These are phyloP conservation scores for Pangasianodon gigas DNA, from an alignment of 2,113 vertebrate genomes.

Conservation along the genomic window DNA sequence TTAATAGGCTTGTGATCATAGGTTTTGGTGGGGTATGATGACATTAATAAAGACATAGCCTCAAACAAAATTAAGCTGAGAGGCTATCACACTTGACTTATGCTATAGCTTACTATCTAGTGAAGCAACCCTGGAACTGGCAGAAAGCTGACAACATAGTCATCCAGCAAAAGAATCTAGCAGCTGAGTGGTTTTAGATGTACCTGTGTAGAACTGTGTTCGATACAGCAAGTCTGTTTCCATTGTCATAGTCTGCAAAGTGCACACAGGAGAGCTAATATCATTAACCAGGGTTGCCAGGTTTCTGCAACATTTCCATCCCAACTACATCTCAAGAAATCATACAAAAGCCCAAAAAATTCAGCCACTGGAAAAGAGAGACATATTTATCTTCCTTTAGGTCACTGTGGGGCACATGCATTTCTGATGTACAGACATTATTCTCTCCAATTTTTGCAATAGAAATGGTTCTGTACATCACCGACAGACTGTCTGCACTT, in stretches of 20 bases:
- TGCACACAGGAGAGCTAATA: neutral
- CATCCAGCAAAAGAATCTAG: neutral
- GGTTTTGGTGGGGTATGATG: neutral
- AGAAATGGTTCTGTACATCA: neutral
- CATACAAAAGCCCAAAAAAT: neutral
- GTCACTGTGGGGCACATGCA: too few species aligned
- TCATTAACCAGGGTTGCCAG: neutral
- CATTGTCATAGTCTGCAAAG: neutral
- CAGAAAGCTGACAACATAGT: neutral
- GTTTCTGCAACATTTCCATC: neutral
- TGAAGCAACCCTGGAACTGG: neutral
- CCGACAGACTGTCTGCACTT: too few species aligned
- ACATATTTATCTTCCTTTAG: too few species aligned
- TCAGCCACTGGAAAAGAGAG: too few species aligned
- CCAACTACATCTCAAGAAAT: neutral
- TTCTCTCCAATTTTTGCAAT: neutral
- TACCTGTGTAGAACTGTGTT: neutral
- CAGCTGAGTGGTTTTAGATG: neutral
- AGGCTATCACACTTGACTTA: neutral
- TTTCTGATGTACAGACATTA: neutral
- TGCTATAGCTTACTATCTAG: neutral
- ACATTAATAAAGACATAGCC: neutral
- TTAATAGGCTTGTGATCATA: neutral
- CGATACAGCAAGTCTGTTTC: neutral
- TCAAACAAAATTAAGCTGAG: neutral